Conservation (phyloP, 2,888 invertebrate genomes). For the Phengaris alcon region DNA sequence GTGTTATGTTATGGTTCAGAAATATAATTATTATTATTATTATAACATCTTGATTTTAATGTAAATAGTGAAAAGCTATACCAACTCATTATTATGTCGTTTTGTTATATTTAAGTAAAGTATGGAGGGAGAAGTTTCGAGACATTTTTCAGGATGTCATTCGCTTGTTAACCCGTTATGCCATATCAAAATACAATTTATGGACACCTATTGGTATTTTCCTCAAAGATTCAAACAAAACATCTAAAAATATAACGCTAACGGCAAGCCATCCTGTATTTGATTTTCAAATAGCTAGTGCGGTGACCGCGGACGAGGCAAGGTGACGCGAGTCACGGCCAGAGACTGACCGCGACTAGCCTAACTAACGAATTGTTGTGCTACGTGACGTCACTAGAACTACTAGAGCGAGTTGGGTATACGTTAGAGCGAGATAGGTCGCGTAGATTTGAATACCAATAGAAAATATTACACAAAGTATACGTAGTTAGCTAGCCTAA, state of each 20-base stretch:
- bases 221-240: too few species aligned
- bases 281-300: constrained; percentile 28
- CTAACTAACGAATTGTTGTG: neutral
- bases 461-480: neutral
- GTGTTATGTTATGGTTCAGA: too few species aligned
- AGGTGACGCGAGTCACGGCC: constrained; percentile 31
- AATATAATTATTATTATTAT: too few species aligned
- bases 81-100: too few species aligned
- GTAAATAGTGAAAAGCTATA: too few species aligned
- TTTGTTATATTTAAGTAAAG: too few species aligned
- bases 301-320: constrained; percentile 27
- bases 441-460: neutral
- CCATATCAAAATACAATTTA: neutral
- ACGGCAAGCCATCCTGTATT: constrained; percentile 9
- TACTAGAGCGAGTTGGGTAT: neutral
- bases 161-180: too few species aligned
- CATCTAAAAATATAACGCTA: neutral
- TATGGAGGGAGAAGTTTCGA: too few species aligned
- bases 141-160: too few species aligned
- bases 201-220: neutral
- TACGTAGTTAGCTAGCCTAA: neutral
- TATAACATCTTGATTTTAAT: too few species aligned
- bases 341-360: constrained; percentile 16
- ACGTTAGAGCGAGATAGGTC: neutral
- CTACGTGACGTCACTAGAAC: neutral